Percentiles rank a stretch among this genome's conserved stretches.
phyloP scores from a whole-genome alignment of 2,888 invertebrate species.

The Apodemia duryi region DNA sequence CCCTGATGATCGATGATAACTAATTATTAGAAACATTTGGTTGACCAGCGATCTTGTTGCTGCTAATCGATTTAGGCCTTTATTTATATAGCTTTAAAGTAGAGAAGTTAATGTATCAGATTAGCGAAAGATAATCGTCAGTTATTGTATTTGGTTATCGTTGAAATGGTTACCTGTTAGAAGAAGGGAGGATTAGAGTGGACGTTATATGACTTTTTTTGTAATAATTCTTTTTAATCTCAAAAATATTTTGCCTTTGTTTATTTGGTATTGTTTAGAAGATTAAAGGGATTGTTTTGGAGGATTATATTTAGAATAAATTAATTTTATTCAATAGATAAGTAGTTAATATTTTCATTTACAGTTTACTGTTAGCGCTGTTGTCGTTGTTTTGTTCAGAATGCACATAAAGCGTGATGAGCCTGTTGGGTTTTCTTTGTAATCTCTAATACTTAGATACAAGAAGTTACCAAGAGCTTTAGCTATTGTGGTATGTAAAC shows the following conservation, averaged over 20 bases:
- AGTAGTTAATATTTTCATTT: neutral
- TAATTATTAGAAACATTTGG: slow-evolving; percentile 69
- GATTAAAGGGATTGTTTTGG: slow-evolving; percentile 18
- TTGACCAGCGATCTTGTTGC: slow-evolving; percentile 6
- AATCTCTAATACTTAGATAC: neutral
- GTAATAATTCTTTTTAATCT: slow-evolving; percentile 19
- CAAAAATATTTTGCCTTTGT: slow-evolving; percentile 23
- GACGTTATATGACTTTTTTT: slow-evolving; percentile 18
- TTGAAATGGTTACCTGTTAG: slow-evolving; percentile 44
- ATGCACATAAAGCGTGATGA: neutral
- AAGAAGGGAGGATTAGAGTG: slow-evolving; percentile 44
- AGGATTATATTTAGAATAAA: neutral
- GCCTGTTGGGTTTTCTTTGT: neutral
- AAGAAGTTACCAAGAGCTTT: no score
- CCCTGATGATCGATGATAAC: slow-evolving; percentile 72
- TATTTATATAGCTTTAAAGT: neutral
- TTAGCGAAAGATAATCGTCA: slow-evolving; percentile 61
- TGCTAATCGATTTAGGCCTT: neutral
- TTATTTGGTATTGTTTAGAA: slow-evolving; percentile 23
- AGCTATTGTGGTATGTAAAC: no score
- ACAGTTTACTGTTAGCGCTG: neutral
- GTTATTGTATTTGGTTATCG: slow-evolving; percentile 74
- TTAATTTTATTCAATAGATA: neutral
- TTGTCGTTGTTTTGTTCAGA: neutral
- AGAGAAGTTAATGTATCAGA: slow-evolving; percentile 31